Evolutionary conservation across 1,140 invertebrate genomes (phyloP).

Genomic region (Drosophila grimshawi): DNA sequence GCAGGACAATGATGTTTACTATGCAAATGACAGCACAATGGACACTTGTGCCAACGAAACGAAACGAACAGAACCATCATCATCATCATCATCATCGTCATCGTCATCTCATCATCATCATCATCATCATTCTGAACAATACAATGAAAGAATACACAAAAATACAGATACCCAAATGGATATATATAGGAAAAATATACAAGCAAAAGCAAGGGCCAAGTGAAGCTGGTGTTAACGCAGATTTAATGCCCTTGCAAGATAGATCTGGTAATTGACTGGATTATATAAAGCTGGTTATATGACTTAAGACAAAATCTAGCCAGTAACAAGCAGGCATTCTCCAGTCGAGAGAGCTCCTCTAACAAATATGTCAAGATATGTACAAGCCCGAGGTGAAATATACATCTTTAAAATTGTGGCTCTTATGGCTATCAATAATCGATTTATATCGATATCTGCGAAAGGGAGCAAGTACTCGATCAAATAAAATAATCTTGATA

Average conservation of each 20-base stretch:
- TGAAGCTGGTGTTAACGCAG: neutral
- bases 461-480: no score
- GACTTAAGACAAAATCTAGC: no score
- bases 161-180: slow-evolving; percentile 33
- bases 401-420: no score
- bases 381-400: no score
- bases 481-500: no score
- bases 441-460: no score
- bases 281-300: no score
- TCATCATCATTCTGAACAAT: slow-evolving; percentile 6
- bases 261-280: no score
- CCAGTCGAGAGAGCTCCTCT: no score
- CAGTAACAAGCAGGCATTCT: no score
- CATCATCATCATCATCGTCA: slow-evolving; percentile 8
- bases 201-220: slow-evolving; percentile 6
- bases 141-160: slow-evolving; percentile 25
- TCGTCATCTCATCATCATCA: slow-evolving; percentile 19
- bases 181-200: slow-evolving; percentile 28
- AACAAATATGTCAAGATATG: no score
- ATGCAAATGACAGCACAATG: slow-evolving; percentile 84
- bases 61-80: slow-evolving; percentile 20
- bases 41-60: slow-evolving; percentile 47
- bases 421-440: no score
- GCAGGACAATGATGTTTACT: slow-evolving; percentile 59
- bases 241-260: neutral